Percentiles rank a stretch among this genome's conserved stretches.
These are phyloP conservation scores for Gopherus evgoodei DNA, from an alignment of 2,113 vertebrate species.

Conservation along the genomic window DNA sequence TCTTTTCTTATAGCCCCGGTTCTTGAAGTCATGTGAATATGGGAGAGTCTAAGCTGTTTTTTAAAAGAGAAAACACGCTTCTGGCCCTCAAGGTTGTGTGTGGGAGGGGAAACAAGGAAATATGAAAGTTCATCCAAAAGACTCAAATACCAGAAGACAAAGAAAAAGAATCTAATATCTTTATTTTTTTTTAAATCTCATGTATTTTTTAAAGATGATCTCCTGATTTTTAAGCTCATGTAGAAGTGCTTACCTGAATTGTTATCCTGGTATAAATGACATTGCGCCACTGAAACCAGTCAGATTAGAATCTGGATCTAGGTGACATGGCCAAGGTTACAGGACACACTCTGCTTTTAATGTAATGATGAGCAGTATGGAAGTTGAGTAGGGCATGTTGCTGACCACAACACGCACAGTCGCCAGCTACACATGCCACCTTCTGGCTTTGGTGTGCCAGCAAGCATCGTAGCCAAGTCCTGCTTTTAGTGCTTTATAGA, in stretches of 20 bases:
- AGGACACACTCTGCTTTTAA: neutral
- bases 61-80: neutral
- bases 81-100: neutral
- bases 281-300: neutral
- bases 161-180: neutral
- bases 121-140: neutral
- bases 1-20: neutral
- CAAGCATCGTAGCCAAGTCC: neutral
- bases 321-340: neutral
- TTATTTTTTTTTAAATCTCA: no score
- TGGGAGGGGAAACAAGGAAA: rapidly evolving
- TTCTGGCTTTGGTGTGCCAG: neutral
- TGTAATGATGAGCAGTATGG: rapidly evolving
- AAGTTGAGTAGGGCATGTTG: neutral
- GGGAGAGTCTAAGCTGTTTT: neutral
- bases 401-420: rapidly evolving
- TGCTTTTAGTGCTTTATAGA: neutral
- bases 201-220: neutral
- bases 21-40: neutral
- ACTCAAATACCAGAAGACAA: neutral
- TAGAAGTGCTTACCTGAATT: neutral
- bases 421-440: rapidly evolving
- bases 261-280: rapidly evolving
- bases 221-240: neutral
- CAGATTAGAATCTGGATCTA: rapidly evolving